These are phyloP conservation scores for Xestia sexstrigata DNA, from an alignment of 2,888 invertebrate genomes.

Conservation along the genomic window DNA sequence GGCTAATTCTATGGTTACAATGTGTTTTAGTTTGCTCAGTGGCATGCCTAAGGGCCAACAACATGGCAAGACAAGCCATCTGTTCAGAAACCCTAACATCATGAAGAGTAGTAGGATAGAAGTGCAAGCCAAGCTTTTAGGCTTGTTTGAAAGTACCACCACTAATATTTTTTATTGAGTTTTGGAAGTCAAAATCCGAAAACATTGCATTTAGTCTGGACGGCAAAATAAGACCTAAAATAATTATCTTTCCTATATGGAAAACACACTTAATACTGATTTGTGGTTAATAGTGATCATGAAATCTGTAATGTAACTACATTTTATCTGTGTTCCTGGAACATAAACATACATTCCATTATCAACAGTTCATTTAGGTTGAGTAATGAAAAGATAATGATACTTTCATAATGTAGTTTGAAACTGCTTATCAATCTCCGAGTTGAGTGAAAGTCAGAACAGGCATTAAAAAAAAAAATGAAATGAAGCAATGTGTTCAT, in stretches of 20 bases:
- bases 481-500: not conserved
- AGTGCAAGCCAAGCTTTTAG: too few relatives aligned
- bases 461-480: not conserved
- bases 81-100: too few relatives aligned
- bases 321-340: conserved; percentile 17
- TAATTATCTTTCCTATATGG: not conserved
- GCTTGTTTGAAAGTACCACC: not conserved
- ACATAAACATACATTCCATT: conserved; percentile 9
- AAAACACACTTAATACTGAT: not conserved
- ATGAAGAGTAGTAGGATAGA: too few relatives aligned
- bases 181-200: not conserved
- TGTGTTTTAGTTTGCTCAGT: not conserved
- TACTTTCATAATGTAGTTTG: conserved; percentile 21
- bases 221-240: not conserved
- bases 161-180: not conserved
- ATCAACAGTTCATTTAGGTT: conserved; percentile 33
- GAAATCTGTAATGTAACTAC: not conserved
- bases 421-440: conserved; percentile 34
- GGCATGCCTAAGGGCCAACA: too few relatives aligned
- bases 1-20: not conserved
- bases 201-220: not conserved
- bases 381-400: conserved; percentile 32
- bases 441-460: conserved; percentile 4
- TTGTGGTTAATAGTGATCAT: conserved; percentile 3
- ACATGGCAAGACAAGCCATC: too few relatives aligned